Conservation (phyloP, 2,888 invertebrate genomes). For the Mimumesa dahlbomi region DNA sequence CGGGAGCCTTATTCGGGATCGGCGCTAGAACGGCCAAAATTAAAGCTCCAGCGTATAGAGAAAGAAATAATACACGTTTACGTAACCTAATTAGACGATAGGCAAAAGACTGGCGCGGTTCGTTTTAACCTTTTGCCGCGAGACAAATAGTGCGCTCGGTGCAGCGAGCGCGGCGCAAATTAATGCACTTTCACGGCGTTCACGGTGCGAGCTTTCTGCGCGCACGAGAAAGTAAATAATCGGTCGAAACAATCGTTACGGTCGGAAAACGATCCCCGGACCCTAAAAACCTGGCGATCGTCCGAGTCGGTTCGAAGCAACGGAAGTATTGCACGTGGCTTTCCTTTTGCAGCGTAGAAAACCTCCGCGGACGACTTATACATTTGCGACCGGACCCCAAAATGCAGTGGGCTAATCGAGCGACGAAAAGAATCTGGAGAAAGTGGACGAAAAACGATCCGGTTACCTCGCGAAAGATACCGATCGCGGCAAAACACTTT, state of each 20-base stretch:
- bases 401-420: conserved; percentile 2
- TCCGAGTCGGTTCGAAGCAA: too few relatives aligned
- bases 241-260: conserved; percentile 53
- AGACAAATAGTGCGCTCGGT: conserved; percentile 11
- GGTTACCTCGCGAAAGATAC: conserved; percentile 55
- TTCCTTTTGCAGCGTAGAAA: too few relatives aligned
- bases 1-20: too few relatives aligned
- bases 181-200: conserved; percentile 67
- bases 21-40: too few relatives aligned
- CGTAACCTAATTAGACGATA: conserved; percentile 29
- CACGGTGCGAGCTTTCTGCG: conserved; percentile 50
- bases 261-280: not conserved
- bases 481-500: conserved; percentile 52
- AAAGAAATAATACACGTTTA: conserved; percentile 12
- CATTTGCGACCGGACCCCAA: too few relatives aligned
- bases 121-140: conserved; percentile 18
- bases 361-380: too few relatives aligned
- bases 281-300: too few relatives aligned
- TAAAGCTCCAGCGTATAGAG: not conserved
- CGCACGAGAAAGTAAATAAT: conserved; percentile 61
- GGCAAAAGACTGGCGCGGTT: not conserved
- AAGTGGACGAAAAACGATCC: conserved; percentile 65
- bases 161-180: conserved; percentile 45
- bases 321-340: too few relatives aligned
- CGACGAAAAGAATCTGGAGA: conserved; percentile 43